phyloP scores from a whole-genome alignment of 2,888 invertebrate genomes.

The Suillia variegata region DNA sequence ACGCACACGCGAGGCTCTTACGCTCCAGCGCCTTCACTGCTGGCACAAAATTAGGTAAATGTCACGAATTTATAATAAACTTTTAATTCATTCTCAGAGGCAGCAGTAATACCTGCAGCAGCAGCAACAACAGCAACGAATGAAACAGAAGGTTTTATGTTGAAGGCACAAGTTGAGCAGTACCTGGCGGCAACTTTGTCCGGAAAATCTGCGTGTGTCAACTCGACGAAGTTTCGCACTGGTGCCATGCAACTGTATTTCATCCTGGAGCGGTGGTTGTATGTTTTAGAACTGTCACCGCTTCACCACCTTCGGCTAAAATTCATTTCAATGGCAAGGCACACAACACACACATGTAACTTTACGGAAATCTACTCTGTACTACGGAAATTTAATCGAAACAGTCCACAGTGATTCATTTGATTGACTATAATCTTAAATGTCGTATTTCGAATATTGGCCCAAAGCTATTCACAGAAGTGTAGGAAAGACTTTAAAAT shows the following conservation, averaged over 20 bases:
- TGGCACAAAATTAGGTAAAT: conserved; percentile 46
- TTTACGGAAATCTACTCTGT: neutral
- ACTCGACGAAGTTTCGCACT: neutral
- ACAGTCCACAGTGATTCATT: too few relatives aligned
- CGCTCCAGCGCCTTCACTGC: neutral
- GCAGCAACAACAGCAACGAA: conserved; percentile 18
- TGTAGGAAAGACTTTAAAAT: too few relatives aligned
- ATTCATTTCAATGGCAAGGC: neutral
- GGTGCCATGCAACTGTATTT: neutral
- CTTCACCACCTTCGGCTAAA: neutral
- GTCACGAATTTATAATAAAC: conserved; percentile 56
- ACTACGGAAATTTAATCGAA: neutral
- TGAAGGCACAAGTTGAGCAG: conserved; percentile 23
- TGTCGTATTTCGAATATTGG: too few relatives aligned
- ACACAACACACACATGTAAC: neutral
- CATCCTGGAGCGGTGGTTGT: neutral
- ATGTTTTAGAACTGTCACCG: neutral
- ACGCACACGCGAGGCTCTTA: neutral
- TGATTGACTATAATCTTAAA: too few relatives aligned
- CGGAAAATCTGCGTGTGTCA: neutral
- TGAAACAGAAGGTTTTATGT: too few relatives aligned
- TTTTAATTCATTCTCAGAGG: conserved; percentile 49
- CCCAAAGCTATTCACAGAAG: too few relatives aligned
- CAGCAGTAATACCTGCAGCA: conserved; percentile 41
- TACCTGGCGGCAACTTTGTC: conserved; percentile 13